phyloP scores from a whole-genome alignment of 2,113 vertebrate species.

The Fulica atra region DNA sequence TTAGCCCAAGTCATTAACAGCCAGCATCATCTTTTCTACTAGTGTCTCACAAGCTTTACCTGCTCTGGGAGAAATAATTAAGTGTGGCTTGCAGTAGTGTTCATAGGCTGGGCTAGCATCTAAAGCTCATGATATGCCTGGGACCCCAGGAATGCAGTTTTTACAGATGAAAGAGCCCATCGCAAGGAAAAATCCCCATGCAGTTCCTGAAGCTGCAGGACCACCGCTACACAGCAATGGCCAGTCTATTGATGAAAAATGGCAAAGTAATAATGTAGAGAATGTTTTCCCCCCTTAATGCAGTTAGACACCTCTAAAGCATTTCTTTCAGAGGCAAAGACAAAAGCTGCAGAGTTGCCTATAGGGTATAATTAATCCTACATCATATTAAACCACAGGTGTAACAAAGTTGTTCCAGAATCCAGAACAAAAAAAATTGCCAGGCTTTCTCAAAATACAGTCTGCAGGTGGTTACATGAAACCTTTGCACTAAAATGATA shows the following conservation, averaged over 20 bases:
- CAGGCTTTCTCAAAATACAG: background rate
- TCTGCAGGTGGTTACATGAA: slow-evolving; percentile 45
- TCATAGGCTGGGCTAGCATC: background rate
- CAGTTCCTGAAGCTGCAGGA: background rate
- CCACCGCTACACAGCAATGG: background rate
- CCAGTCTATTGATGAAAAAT: background rate
- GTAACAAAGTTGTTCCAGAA: background rate
- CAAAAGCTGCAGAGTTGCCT: background rate
- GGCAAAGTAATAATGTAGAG: background rate
- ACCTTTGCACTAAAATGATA: slow-evolving; percentile 33
- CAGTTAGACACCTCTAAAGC: background rate
- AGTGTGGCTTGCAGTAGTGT: background rate
- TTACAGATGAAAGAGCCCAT: background rate
- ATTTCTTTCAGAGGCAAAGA: slow-evolving; percentile 23
- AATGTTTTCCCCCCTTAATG: background rate
- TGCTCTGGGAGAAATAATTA: background rate
- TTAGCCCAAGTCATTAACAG: background rate
- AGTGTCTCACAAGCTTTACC: background rate
- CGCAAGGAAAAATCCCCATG: background rate
- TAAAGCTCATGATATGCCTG: background rate
- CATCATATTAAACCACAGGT: background rate
- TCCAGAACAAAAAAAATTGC: background rate
- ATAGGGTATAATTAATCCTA: background rate
- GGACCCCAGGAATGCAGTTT: background rate
- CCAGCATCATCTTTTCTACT: background rate